Evolutionary conservation across 2,888 invertebrate species (phyloP), one percentile per base, ranked within the genome.

Genomic region (Trichogramma evanescens): DNA sequence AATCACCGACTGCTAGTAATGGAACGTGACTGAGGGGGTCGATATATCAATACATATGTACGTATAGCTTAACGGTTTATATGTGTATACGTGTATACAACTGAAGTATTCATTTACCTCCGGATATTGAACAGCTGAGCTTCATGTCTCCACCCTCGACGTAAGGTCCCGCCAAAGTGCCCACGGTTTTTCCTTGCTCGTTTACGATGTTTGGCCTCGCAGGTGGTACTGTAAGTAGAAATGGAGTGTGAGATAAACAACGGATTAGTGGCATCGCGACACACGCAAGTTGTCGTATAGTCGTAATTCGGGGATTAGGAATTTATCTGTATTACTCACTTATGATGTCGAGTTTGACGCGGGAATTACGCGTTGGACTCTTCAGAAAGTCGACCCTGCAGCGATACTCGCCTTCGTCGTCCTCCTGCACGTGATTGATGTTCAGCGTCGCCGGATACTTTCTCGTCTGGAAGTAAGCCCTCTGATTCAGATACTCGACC

Each of bases 351-450:
- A 92, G 81, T 66, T 85, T 82, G 64, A 90, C 85, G 71, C 88
- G 85, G 63, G 87, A 84, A 75, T 91, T 90, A 66, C 86, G 84
- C 7, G 91, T 91, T 0, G 90, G 90, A 6, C 89, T 89, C 67
- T 86, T 84, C 70, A 86, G 84, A 78, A 89, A 91, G 79, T 92
- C 91, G 54, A 91, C 89, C 61, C 91, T 80, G 76, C 92, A 92
- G 63, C 89, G 82, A 78, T 91, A 91, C 67, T 89, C 83, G 6
- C 89, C 91, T 56, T 87, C 87, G 75, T 92, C 91, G 13, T 82
- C 78, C 67, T 84, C 82, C 63, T 80, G 78, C 61, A 89, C 80
- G 67, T 81, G 84, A 73, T 86, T 84, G 59, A 88, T 84, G 67
- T 86, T 84, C 58, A 88, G 81, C 43, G 86, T 83, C 5, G 88